Base-by-base conservation (phyloP, 2,113 vertebrate species). In the Speoplatyrhinus poulsoni region DNA sequence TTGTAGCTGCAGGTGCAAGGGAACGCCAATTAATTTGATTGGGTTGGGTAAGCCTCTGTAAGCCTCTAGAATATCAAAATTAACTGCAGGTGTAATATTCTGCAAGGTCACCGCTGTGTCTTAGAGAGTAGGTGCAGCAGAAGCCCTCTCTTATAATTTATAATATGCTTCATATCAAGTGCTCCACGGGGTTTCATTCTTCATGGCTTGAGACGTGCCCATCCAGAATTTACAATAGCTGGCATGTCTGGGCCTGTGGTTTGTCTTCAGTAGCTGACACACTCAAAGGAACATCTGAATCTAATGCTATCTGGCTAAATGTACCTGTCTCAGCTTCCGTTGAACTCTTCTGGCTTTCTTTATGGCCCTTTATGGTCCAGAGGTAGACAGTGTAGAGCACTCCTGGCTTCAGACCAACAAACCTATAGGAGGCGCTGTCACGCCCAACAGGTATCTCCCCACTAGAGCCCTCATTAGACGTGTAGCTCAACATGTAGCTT, bases 401-500 rank as follows among this genome's bases (percentile, higher is more conserved):
- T 1, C 94, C 95, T 0, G 95, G 94, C 75, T 82, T 92, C 82
- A 98, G 84, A 55, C 87, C 89, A 0, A 79, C 73, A 73, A 95
- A 83, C 70, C 69, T 77, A 3, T 93, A 76, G 8, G 71, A 87
- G 11, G 60, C 86, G 26, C 87, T 87, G 8, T 94, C 92, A 59
- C 89, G 91, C 3, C 83, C 89, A 17, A 96, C 82, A 0, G 87
- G 79, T 10, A 93, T 86, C 54, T 95, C 90, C 41, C 52, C 54
- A 60, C 88, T 86, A 61, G 89, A 87, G 59, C 94, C 94, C 1
- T 86, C 91, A 3, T 85, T 75, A 0, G 92, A 92, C 17, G 85
- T 85, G 85, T 95, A 95, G 75, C 82, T 93, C 73, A 95, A 74
- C 80, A 92, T 70, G 64, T 95, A 95, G 60, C 86, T 92, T 3